Evolutionary conservation across 2,888 invertebrate genomes (phyloP).

Genomic region (Automeris io): DNA sequence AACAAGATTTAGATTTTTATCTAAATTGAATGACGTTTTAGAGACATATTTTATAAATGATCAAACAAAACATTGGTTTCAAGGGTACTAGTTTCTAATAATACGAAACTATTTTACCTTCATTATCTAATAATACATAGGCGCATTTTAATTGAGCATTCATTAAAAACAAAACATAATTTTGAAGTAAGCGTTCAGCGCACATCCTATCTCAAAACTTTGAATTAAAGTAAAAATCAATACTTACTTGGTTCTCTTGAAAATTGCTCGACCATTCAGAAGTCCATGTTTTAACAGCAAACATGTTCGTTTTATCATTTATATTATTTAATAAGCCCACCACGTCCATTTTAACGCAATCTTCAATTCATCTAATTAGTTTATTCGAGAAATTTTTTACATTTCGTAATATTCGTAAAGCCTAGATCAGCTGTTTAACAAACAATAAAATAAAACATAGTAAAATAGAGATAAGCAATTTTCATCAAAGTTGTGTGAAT

Average conservation of each 20-base stretch:
- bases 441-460: slow-evolving; percentile 1
- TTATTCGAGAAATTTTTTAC: slow-evolving; percentile 21
- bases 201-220: no score
- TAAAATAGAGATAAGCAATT: no score
- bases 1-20: neutral
- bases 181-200: slow-evolving; percentile 7
- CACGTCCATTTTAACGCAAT: slow-evolving; percentile 56
- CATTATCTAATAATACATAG: slow-evolving; percentile 8
- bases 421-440: slow-evolving; percentile 4
- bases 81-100: slow-evolving; percentile 27
- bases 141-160: neutral
- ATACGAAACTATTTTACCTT: slow-evolving; percentile 9
- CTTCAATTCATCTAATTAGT: slow-evolving; percentile 9
- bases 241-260: slow-evolving; percentile 69
- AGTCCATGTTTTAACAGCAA: slow-evolving; percentile 69
- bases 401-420: slow-evolving; percentile 15
- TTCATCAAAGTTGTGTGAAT: no score
- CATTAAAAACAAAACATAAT: slow-evolving; percentile 1
- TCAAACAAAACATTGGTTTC: slow-evolving; percentile 31
- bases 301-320: slow-evolving; percentile 66
- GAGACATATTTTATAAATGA: slow-evolving; percentile 7
- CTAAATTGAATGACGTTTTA: neutral
- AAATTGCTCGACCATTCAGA: slow-evolving; percentile 66
- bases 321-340: slow-evolving; percentile 65
- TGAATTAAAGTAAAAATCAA: slow-evolving; percentile 26